phyloP scores from a whole-genome alignment of 2,113 vertebrate species.

The Forbesichthys papilliferus region DNA sequence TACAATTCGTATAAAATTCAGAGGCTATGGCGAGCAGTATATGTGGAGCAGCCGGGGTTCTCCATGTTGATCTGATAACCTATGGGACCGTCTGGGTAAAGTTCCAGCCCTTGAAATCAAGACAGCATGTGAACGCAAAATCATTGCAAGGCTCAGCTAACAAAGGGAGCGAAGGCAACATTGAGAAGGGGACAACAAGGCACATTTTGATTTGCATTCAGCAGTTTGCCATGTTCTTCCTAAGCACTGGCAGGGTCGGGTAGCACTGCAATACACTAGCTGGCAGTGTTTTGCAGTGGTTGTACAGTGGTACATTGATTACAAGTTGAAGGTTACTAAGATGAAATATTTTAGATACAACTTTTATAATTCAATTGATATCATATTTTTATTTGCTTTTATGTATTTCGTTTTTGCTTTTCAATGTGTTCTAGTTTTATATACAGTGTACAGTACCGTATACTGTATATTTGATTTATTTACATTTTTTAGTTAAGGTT shows the following conservation, averaged over 20 bases:
- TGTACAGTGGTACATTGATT: not conserved
- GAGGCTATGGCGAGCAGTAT: too few species aligned
- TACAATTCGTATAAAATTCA: not conserved
- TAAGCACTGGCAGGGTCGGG: slow-evolving; percentile 59
- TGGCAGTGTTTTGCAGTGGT: slow-evolving; percentile 42
- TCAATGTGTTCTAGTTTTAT: too few species aligned
- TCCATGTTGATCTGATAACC: slow-evolving; percentile 56
- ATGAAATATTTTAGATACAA: not conserved
- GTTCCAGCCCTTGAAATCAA: slow-evolving; percentile 35
- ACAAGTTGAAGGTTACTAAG: not conserved
- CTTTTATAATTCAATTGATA: not conserved
- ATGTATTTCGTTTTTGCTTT: too few species aligned
- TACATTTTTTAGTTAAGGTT: too few species aligned
- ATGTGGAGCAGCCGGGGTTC: not conserved
- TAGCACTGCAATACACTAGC: slow-evolving; percentile 41
- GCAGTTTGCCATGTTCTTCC: slow-evolving; percentile 46
- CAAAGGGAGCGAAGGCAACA: slow-evolving; percentile 25
- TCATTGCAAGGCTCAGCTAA: slow-evolving; percentile 50
- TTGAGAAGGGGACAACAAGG: slow-evolving; percentile 21
- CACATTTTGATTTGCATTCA: slow-evolving; percentile 50
- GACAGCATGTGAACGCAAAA: slow-evolving; percentile 59
- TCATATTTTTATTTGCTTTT: too few species aligned
- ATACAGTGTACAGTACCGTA: too few species aligned
- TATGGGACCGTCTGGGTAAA: slow-evolving; percentile 43
- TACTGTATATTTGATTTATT: too few species aligned